Base-by-base conservation (phyloP, 2,888 invertebrate genomes). In the Lasioglossum vierecki region DNA sequence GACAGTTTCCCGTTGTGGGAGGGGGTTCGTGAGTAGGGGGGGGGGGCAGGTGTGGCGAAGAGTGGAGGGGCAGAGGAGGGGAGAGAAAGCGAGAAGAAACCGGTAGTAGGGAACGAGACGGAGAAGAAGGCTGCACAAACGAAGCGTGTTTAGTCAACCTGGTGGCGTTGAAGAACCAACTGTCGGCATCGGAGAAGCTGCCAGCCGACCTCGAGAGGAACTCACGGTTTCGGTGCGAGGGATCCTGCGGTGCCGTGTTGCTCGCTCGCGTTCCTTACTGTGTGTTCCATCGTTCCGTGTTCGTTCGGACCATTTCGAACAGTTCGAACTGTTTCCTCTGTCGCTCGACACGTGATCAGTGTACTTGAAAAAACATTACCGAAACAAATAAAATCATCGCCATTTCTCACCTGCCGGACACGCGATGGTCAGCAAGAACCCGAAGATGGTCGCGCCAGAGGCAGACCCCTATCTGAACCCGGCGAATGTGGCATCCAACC, bases 381-480 rank as follows among this genome's bases (percentile, higher is more conserved):
- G 44, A 41, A 35, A 18, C 11, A 68, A 66, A 15, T 22, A 22
- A n/a, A 57, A n/a, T n/a, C 11, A 57, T 57, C n/a, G 57, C 1
- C n/a, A n/a, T n/a, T n/a, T 73, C 18, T 70, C 39, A 82, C 46
- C 53, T 60, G 60, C 44, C 22, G 70, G 26, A 30, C 87, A 26
- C 79, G 89, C 79, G 89, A 96, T 96, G 96, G 96, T 96, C 89
- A 96, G 96, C 82, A 96, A 96, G 93, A 94, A 94, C 84, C 88
- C 92, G 63, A 93, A 93, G 82, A 88, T 91, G 84, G 90, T 90
- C 70, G 89, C 92, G 82, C 96, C 96, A 92, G 95, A 96, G 71
- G 96, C 96, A 73, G 96, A 96, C 92, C 95, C 96, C 91, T 95
- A 94, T 86, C 93, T 94, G 88, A 95, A 93, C 85, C 97, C 97